Base-by-base conservation (phyloP, 2,113 vertebrate species). In the Emydocephalus ijimae region DNA sequence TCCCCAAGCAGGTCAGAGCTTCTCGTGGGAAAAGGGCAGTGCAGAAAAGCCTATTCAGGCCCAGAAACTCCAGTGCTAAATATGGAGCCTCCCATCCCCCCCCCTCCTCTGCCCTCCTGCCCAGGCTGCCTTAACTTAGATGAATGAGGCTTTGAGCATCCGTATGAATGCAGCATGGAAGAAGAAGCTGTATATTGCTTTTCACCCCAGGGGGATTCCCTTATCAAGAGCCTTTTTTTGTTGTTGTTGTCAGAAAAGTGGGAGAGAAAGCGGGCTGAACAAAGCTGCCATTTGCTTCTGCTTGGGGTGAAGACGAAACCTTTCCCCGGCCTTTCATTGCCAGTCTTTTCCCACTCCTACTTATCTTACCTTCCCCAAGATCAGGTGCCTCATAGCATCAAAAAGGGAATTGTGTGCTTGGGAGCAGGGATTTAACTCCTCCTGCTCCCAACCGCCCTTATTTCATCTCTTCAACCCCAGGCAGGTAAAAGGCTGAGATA, bases 61-160 rank as follows among this genome's bases (percentile, higher is more conserved):
- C 90, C 92, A 90, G 92, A 92, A 90, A 88, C 74, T 18, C 15
- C 88, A 54, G 92, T 90, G 92, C 92, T 92, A 90, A 86, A 90
- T 90, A 90, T 90, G 92, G 88, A 90, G 88, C 52, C 81, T 50
- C 4, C 56, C 45, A 1, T 39, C 50, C 34, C 12, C 87, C 87
- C 52, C 23, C 34, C 29, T 55, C 61, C 45, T 26, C 59, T 81
- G 74, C 48, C 43, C 88, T 56, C 12, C 56, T 9, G 43, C 74
- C 1, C 55, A 52, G 74, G 14, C 92, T 86, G 45, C 85, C 89
- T 90, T 85, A 54, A 45, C 12, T 57, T 86, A 21, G 88, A 92
- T 92, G 92, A 92, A 92, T 92, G 92, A 54, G 55, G 88, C 92
- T 92, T 92, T 92, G 92, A 92, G 55, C 88, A 90, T 90, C 88